Evolutionary conservation across 1,140 invertebrate genomes (phyloP), one percentile per base, ranked within the genome.

Genomic region (Nasonia vitripennis): DNA sequence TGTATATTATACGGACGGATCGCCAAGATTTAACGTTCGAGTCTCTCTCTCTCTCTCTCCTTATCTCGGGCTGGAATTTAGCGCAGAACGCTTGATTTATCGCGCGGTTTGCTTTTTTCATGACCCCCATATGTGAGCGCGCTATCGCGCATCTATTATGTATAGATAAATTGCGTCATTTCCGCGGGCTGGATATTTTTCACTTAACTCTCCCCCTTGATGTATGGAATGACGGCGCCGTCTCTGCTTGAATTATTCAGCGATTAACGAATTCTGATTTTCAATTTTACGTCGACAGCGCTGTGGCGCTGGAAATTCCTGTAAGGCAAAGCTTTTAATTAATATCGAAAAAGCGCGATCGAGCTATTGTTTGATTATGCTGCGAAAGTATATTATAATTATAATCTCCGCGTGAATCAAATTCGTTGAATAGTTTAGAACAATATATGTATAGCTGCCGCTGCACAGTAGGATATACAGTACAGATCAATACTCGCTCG

Each of bases 1-100:
- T 71, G 27, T 70, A 7, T 27, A 20, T 55, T 55, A 14, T 55
- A 55, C 51, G 55, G 2, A n/a, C 2, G 37, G 14, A 41, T 4
- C 20, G 27, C 20, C 37, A 67, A 79, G 78, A 79, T 79, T 79
- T 67, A 79, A 79, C 5, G 48, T 34, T 20, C 12, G 37, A 23
- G 10, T 45, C 41, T 45, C 41, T 45, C 6, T 27, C 27, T 27
- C 27, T 27, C 27, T 1, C 27, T 27, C 27, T 27, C 1, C 27
- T 12, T 62, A 73, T 37, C 27, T 73, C 27, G 11, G 10, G 7
- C 11, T 73, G 10, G 70, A 34, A 73, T 73, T 31, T 12, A 31
- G 70, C 70, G 70, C 17, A 34, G 27, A 34, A 20, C n/a, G 41
- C 74, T 73, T 41, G 74, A 78, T 78, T 78, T 78, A 78, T 78